phyloP scores from a whole-genome alignment of 2,888 invertebrate genomes.

The Dyspetes luteomarginatus region DNA sequence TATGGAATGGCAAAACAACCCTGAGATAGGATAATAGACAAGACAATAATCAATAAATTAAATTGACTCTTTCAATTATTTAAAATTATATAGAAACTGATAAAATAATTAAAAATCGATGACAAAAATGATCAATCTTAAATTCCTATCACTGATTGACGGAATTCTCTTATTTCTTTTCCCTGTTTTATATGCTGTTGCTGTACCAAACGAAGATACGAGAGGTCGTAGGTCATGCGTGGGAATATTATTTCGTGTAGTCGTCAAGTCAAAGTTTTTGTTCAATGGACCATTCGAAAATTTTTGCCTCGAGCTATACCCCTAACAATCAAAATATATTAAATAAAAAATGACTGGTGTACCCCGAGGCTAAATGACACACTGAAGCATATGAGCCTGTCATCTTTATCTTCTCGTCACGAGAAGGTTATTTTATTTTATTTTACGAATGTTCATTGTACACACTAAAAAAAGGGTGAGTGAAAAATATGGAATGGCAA shows the following conservation, averaged over 20 bases:
- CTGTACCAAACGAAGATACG: constrained; percentile 29
- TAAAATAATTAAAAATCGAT: not conserved
- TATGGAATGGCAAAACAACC: too few species aligned
- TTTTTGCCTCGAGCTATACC: too few species aligned
- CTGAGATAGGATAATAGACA: too few species aligned
- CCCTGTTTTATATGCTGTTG: too few species aligned
- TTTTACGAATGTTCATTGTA: not conserved
- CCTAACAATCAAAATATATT: not conserved
- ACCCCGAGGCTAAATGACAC: not conserved
- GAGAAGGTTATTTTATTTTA: not conserved
- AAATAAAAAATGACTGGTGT: not conserved
- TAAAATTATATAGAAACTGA: not conserved
- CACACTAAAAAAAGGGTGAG: not conserved
- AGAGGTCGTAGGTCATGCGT: constrained; percentile 78
- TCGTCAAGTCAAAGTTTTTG: too few species aligned
- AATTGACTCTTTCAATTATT: not conserved
- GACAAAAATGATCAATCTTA: too few species aligned
- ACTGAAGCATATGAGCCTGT: constrained; percentile 9
- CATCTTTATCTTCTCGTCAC: constrained; percentile 1
- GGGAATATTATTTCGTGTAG: constrained; percentile 67
- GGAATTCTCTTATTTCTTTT: too few species aligned
- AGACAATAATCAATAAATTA: not conserved
- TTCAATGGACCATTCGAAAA: too few species aligned
- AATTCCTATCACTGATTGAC: too few species aligned
- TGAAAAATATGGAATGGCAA: too few species aligned